These are phyloP conservation scores for Sebastes ruberrimus DNA, from an alignment of 2,797 vertebrate species.

Conservation along the genomic window DNA sequence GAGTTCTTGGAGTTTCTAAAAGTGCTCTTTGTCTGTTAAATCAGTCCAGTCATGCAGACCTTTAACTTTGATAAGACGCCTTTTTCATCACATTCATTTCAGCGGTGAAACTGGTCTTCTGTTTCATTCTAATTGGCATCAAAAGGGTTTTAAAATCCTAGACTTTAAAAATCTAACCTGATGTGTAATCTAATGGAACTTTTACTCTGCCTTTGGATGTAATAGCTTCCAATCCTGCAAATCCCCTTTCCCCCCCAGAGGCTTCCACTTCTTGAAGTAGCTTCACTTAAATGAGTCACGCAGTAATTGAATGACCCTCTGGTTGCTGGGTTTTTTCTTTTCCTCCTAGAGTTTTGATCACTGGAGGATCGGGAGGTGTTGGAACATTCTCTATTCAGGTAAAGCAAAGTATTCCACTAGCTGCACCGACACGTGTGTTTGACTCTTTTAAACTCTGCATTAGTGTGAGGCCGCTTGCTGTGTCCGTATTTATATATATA, in stretches of 20 bases:
- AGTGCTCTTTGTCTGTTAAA: background rate
- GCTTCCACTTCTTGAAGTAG: constrained; percentile 12
- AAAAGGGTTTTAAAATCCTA: background rate
- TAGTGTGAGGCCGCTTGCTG: background rate
- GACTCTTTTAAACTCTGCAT: background rate
- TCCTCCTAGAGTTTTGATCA: constrained; percentile 88
- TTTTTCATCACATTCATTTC: background rate
- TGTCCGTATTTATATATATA: background rate
- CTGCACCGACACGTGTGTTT: background rate
- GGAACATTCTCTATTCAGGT: constrained; percentile 95
- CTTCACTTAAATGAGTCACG: constrained; percentile 19
- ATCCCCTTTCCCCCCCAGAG: background rate
- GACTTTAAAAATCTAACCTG: constrained; percentile 6
- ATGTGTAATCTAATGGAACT: constrained; percentile 17
- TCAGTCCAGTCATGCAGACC: background rate
- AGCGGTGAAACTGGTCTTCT: background rate
- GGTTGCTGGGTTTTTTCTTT: constrained; percentile 1
- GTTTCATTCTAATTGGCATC: constrained; percentile 34
- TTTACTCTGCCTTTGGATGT: background rate
- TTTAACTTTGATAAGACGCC: background rate
- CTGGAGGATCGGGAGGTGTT: constrained; percentile 92
- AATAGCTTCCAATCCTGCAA: constrained; percentile 31
- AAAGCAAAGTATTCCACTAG: background rate
- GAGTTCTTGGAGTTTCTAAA: background rate
- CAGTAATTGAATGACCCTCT: constrained; percentile 39